Conservation (phyloP, 2,888 invertebrate species). For the Trichopria drosophilae region DNA sequence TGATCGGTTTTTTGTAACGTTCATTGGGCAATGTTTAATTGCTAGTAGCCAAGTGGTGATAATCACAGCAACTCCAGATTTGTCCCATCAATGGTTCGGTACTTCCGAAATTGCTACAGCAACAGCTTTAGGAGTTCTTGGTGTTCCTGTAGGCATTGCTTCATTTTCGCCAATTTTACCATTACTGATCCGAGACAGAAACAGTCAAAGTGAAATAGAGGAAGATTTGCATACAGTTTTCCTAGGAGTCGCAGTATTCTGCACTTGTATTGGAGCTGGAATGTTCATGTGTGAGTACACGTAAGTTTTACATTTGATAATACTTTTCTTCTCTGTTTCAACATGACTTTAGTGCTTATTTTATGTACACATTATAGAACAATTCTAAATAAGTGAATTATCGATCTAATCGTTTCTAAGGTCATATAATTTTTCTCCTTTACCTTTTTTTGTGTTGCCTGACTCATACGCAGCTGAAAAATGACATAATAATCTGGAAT, state of each 20-base stretch:
- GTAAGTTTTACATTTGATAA: too few species aligned
- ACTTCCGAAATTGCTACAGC: conserved; percentile 32
- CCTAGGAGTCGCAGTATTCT: conserved; percentile 19
- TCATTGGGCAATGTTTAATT: conserved; percentile 32
- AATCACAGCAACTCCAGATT: conserved; percentile 31
- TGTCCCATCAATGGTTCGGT: conserved; percentile 37
- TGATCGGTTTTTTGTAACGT: conserved; percentile 21
- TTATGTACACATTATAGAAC: too few species aligned
- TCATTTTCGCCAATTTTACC: conserved; percentile 30
- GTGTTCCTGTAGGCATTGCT: conserved; percentile 29
- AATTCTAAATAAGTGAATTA: too few species aligned
- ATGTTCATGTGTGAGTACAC: conserved; percentile 32
- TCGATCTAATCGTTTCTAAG: too few species aligned
- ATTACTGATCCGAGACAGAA: conserved; percentile 31
- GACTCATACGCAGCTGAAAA: too few species aligned
- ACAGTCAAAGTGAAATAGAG: conserved; percentile 29
- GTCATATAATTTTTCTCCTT: too few species aligned
- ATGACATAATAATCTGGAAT: too few species aligned
- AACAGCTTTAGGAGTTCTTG: conserved; percentile 29
- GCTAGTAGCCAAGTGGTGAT: conserved; percentile 29
- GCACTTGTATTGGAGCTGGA: conserved; percentile 20
- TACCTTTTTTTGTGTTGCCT: too few species aligned
- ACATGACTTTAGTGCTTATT: too few species aligned
- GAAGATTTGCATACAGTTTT: conserved; percentile 25
- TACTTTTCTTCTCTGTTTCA: too few species aligned